Percentiles rank a stretch among this genome's conserved stretches.
These are phyloP conservation scores for Boleophthalmus pectinirostris DNA, from an alignment of 2,113 vertebrate genomes.

Conservation along the genomic window DNA sequence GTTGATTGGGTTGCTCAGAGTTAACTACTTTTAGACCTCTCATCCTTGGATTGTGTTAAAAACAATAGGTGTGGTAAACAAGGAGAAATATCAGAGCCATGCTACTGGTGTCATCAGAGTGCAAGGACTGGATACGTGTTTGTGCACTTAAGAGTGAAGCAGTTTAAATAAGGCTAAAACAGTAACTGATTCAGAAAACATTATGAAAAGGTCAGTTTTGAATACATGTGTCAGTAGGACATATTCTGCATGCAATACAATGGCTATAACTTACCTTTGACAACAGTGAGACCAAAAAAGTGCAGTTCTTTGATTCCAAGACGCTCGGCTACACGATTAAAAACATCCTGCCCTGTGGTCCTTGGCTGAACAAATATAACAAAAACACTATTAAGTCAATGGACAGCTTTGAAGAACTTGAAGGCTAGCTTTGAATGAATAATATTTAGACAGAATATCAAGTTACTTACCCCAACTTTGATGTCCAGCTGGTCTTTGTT, in stretches of 20 bases:
- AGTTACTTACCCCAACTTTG: slow-evolving; percentile 75
- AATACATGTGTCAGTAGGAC: too few species aligned
- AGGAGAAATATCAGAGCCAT: too few species aligned
- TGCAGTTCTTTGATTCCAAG: slow-evolving; percentile 84
- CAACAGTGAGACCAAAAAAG: slow-evolving; percentile 89
- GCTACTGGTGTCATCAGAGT: too few species aligned
- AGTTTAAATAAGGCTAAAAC: too few species aligned
- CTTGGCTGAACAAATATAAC: slow-evolving; percentile 73
- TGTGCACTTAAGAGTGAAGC: too few species aligned
- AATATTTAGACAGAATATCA: background rate
- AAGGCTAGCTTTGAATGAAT: background rate
- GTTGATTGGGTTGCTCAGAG: background rate
- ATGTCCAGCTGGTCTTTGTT: slow-evolving; percentile 83
- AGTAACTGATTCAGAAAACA: too few species aligned
- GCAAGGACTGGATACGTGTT: too few species aligned
- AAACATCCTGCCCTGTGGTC: slow-evolving; percentile 86
- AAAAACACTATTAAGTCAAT: background rate
- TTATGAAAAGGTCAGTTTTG: too few species aligned
- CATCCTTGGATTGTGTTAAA: too few species aligned
- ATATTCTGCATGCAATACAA: too few species aligned
- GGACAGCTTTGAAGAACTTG: slow-evolving; percentile 5
- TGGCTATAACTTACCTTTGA: slow-evolving; percentile 80
- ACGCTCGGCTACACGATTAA: slow-evolving; percentile 79
- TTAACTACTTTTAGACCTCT: background rate
- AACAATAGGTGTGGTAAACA: too few species aligned